Percentiles rank a stretch among this genome's conserved stretches.
Conservation (phyloP, 2,797 vertebrate species). For the Masticophis lateralis region DNA sequence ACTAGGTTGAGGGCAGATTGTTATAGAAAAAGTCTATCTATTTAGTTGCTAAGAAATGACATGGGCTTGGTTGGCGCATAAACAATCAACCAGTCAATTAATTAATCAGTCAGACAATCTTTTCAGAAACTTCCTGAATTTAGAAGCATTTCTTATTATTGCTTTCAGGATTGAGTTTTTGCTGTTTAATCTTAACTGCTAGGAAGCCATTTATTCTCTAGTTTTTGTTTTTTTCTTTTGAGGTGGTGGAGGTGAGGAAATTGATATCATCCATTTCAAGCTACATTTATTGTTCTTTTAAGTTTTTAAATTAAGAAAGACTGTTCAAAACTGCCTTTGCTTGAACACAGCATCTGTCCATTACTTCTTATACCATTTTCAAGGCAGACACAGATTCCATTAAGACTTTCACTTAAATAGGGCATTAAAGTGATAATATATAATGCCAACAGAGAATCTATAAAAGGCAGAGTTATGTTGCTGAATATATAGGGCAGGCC, state of each 20-base stretch:
- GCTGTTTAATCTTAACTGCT: background rate
- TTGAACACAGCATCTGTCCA: slow-evolving; percentile 3
- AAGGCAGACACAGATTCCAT: background rate
- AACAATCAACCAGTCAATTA: background rate
- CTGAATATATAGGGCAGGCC: background rate
- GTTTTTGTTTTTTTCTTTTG: background rate
- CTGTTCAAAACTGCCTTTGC: slow-evolving; percentile 3
- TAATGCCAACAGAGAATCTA: background rate
- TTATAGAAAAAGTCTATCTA: background rate
- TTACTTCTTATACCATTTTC: slow-evolving; percentile 15
- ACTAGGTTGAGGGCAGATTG: background rate
- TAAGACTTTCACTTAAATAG: slow-evolving; percentile 10
- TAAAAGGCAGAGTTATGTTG: background rate
- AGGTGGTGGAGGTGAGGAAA: background rate
- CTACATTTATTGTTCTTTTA: slow-evolving; percentile 12
- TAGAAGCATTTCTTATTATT: slow-evolving; percentile 1
- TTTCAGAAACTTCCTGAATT: background rate
- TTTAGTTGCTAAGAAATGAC: background rate
- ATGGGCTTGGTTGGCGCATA: background rate
- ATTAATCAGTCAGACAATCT: background rate
- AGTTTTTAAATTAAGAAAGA: slow-evolving; percentile 1
- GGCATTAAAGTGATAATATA: background rate
- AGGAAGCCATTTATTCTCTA: slow-evolving; percentile 5
- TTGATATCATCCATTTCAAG: background rate
- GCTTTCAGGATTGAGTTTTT: background rate